Evolutionary conservation across 2,888 invertebrate genomes (phyloP).

Genomic region (Drosophila leonis): DNA sequence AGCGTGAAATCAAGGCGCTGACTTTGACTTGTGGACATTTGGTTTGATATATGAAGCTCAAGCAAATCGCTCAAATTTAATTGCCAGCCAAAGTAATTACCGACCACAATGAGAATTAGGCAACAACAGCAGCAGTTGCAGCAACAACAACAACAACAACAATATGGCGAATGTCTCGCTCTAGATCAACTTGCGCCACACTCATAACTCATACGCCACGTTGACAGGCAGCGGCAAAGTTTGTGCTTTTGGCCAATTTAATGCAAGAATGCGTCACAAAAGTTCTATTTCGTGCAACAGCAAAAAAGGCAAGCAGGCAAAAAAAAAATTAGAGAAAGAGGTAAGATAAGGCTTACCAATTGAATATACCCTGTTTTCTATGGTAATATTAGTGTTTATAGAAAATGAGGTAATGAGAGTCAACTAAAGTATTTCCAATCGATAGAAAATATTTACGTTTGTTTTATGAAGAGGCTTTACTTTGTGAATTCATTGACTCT

Average conservation of each 20-base stretch:
- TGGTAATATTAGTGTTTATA: neutral
- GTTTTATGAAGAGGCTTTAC: too few relatives aligned
- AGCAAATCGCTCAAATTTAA: conserved; percentile 63
- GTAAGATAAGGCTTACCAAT: neutral
- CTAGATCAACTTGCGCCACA: conserved; percentile 25
- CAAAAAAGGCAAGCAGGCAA: conserved; percentile 15
- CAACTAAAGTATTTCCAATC: neutral
- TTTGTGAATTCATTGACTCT: too few relatives aligned
- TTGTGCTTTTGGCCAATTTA: conserved; percentile 56
- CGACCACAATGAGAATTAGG: conserved; percentile 35
- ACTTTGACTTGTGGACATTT: conserved; percentile 48
- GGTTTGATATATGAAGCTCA: conserved; percentile 63
- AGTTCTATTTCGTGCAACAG: conserved; percentile 37
- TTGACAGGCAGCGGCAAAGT: conserved; percentile 44
- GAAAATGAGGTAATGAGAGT: neutral
- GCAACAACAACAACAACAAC: too few relatives aligned
- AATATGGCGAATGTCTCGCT: conserved; percentile 16
- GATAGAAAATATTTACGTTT: too few relatives aligned
- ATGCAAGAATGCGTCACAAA: conserved; percentile 61
- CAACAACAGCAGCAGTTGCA: conserved; percentile 17
- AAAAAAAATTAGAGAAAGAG: conserved; percentile 8
- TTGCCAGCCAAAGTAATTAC: conserved; percentile 50
- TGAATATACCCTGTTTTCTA: neutral
- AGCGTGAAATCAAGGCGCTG: conserved; percentile 71
- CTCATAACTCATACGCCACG: conserved; percentile 56